phyloP scores from a whole-genome alignment of 2,888 invertebrate species.

The Lycocerus yunnanus region DNA sequence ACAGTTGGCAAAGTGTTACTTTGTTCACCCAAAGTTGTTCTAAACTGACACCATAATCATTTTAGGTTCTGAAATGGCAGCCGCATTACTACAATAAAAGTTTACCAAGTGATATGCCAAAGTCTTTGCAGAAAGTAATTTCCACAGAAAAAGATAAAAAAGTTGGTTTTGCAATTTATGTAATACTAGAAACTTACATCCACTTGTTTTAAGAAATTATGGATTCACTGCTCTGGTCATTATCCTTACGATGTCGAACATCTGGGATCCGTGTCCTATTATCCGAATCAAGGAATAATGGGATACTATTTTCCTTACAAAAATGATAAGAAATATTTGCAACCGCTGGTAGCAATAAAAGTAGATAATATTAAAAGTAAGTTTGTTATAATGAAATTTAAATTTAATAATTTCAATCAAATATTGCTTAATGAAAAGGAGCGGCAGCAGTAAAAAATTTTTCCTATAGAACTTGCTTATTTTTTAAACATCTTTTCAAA shows the following conservation, averaged over 20 bases:
- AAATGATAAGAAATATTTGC: slow-evolving; percentile 63
- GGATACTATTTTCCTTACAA: slow-evolving; percentile 65
- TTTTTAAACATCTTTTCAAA: too few species aligned
- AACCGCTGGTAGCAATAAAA: slow-evolving; percentile 67
- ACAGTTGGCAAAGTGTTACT: slow-evolving; percentile 43
- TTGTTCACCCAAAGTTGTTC: slow-evolving; percentile 47
- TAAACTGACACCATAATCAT: slow-evolving; percentile 34
- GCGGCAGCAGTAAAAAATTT: too few species aligned
- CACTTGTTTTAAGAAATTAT: slow-evolving; percentile 3
- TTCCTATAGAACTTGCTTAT: too few species aligned
- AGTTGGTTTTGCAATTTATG: neutral
- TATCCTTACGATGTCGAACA: slow-evolving; percentile 62
- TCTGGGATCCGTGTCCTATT: slow-evolving; percentile 60
- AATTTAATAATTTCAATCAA: too few species aligned
- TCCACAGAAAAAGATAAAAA: neutral
- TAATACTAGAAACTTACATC: neutral
- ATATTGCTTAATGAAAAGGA: too few species aligned
- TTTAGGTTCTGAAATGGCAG: slow-evolving; percentile 16
- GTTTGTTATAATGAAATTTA: too few species aligned
- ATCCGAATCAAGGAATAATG: slow-evolving; percentile 57
- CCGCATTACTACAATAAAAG: slow-evolving; percentile 5
- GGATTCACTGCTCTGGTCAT: slow-evolving; percentile 63
- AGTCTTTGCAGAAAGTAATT: neutral
- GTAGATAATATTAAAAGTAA: slow-evolving; percentile 46
- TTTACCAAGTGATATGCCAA: slow-evolving; percentile 14